Conservation (phyloP, 2,888 invertebrate genomes). For the Meloe dianella region DNA sequence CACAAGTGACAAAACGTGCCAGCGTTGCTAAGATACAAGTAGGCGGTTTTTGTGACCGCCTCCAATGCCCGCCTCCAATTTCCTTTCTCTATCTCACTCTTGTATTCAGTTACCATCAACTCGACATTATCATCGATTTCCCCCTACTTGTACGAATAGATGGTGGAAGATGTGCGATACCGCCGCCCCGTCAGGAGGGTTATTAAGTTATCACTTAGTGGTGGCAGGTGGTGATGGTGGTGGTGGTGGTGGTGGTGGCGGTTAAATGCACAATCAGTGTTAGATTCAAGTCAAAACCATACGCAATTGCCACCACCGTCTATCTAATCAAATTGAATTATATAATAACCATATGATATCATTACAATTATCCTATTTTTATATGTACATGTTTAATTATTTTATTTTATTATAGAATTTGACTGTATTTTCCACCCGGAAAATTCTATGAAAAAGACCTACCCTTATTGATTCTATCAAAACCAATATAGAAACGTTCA, state of each 20-base stretch:
- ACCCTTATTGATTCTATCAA: too few species aligned
- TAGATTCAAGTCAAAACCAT: slow-evolving; percentile 47
- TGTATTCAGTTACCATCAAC: not conserved
- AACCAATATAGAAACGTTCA: too few species aligned
- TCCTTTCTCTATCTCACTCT: slow-evolving; percentile 6
- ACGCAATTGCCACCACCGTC: slow-evolving; percentile 46
- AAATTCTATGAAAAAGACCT: too few species aligned
- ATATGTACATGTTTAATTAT: slow-evolving; percentile 27
- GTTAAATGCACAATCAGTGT: slow-evolving; percentile 50
- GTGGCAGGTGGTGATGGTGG: slow-evolving; percentile 17
- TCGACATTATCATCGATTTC: slow-evolving; percentile 18
- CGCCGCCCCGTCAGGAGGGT: slow-evolving; percentile 24
- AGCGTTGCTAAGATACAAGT: slow-evolving; percentile 57
- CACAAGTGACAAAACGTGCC: slow-evolving; percentile 47
- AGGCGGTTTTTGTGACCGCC: slow-evolving; percentile 35
- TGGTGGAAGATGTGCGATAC: slow-evolving; percentile 6
- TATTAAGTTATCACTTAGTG: slow-evolving; percentile 43
- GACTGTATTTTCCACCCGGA: too few species aligned
- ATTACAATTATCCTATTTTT: not conserved
- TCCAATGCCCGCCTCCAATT: slow-evolving; percentile 12
- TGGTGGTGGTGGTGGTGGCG: not conserved
- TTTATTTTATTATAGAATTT: slow-evolving; percentile 22
- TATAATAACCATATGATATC: slow-evolving; percentile 24
- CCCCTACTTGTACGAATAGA: not conserved
- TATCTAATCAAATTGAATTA: slow-evolving; percentile 39